Conservation (phyloP, 2,797 vertebrate genomes). For the Aldrovandia affinis region DNA sequence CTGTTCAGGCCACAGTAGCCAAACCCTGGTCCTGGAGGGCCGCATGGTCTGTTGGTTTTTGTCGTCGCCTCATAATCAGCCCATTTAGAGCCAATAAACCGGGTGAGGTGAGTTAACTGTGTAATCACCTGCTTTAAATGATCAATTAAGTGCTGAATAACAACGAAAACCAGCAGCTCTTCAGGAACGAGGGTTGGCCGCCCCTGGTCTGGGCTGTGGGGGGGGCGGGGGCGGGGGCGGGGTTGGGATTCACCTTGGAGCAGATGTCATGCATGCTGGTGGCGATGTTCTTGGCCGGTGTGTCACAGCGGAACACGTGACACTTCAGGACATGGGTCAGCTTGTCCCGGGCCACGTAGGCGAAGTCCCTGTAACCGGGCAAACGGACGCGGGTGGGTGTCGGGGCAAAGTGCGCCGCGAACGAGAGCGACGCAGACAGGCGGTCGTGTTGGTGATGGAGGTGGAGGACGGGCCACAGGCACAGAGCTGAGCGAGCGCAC, state of each 20-base stretch:
- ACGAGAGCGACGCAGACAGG: background rate
- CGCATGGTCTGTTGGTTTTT: too few species aligned
- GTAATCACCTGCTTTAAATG: too few species aligned
- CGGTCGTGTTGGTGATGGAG: background rate
- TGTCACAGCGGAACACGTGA: constrained; percentile 91
- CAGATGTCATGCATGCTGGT: constrained; percentile 91
- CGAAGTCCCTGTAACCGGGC: constrained; percentile 83
- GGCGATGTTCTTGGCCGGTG: constrained; percentile 90
- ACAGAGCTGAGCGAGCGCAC: background rate
- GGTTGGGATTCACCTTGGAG: constrained; percentile 76
- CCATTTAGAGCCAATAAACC: too few species aligned
- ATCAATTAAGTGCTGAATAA: too few species aligned
- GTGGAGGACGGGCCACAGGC: background rate
- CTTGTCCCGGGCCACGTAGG: constrained; percentile 92
- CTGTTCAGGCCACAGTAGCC: too few species aligned
- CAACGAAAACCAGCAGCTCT: too few species aligned
- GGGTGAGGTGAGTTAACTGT: too few species aligned
- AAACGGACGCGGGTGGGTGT: too few species aligned
- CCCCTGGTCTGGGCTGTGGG: too few species aligned
- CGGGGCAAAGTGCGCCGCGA: background rate
- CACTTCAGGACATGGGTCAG: constrained; percentile 91
- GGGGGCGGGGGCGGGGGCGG: background rate
- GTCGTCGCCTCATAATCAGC: too few species aligned
- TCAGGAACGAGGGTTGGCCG: too few species aligned
- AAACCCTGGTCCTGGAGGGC: too few species aligned